Evolutionary conservation across 1,140 invertebrate genomes (phyloP), one percentile per base, ranked within the genome.

Genomic region (Lepidurus packardi): DNA sequence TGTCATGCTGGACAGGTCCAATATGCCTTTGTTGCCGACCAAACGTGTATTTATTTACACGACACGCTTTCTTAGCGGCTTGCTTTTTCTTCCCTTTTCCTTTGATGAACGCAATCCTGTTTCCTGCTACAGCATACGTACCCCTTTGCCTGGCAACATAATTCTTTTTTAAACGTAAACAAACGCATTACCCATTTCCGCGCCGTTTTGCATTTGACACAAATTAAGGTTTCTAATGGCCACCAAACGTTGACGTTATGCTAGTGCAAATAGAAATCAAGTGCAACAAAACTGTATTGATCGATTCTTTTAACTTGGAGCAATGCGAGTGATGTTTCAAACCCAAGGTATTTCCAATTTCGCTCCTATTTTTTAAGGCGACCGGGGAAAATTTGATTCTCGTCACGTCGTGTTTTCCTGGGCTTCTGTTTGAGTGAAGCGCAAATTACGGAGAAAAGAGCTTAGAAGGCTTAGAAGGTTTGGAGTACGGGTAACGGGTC

Each of bases 1-100:
- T 65, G 53, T 65, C 53, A 65, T 21, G 53, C 53, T 65, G 53
- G 53, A 65, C 53, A n/a, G 53, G 53, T 65, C 53, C 53, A 65
- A 65, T 65, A 65, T 65, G 53, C 53, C 53, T 65, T 65, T 65
- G 53, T 65, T 65, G 53, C 53, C 53, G 53, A 65, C 16, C 21
- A 65, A 34, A 65, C 53, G 13, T 65, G 53, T 65, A 65, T 65
- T 65, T 65, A 65, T 65, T 65, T 65, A 65, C 53, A 65, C 21
- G 53, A 65, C 53, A 65, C 53, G 53, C 53, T 65, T 65, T 65
- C 53, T 65, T 65, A 65, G 53, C 53, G 53, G 53, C 16, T 7
- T 7, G 21, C 53, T 34, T 65, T 21, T 21, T n/a, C 21, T 65
- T 8, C 53, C 13, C 53, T 16, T 47, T 47, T n/a, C 21, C 53